Evolutionary conservation across 2,113 vertebrate species (phyloP).

Genomic region (Saiga tatarica): DNA sequence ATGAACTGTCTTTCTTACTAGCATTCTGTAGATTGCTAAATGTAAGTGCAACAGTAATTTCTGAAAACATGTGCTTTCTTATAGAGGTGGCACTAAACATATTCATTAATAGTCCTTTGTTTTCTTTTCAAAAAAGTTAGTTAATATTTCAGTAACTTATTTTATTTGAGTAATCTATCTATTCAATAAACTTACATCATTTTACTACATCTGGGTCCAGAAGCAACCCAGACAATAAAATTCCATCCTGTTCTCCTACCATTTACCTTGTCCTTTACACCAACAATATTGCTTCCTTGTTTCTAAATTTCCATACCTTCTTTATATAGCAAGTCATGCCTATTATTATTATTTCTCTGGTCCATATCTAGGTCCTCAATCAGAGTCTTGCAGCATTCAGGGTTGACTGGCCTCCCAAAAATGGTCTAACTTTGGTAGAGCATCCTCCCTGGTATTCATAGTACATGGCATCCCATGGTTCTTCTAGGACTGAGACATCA

Average conservation of each 20-base stretch:
- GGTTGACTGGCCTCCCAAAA: background rate
- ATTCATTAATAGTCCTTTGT: background rate
- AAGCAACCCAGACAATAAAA: background rate
- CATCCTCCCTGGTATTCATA: background rate
- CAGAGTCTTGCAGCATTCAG: background rate
- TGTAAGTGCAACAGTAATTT: background rate
- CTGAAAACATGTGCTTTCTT: background rate
- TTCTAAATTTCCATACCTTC: background rate
- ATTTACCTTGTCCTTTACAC: background rate
- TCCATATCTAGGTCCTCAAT: background rate
- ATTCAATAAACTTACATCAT: background rate
- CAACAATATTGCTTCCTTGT: background rate
- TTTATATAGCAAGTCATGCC: background rate
- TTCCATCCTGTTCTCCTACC: background rate
- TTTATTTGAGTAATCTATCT: background rate
- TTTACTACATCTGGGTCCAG: background rate
- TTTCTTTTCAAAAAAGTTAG: background rate
- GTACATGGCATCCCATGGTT: background rate
- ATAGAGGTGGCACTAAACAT: background rate
- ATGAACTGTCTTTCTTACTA: background rate
- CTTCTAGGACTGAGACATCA: background rate
- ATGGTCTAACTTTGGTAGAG: background rate
- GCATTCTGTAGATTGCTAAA: background rate
- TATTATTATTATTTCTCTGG: background rate
- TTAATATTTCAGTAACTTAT: background rate